Evolutionary conservation across 2,113 vertebrate genomes (phyloP).

Genomic region (Ancistrus triradiatus): DNA sequence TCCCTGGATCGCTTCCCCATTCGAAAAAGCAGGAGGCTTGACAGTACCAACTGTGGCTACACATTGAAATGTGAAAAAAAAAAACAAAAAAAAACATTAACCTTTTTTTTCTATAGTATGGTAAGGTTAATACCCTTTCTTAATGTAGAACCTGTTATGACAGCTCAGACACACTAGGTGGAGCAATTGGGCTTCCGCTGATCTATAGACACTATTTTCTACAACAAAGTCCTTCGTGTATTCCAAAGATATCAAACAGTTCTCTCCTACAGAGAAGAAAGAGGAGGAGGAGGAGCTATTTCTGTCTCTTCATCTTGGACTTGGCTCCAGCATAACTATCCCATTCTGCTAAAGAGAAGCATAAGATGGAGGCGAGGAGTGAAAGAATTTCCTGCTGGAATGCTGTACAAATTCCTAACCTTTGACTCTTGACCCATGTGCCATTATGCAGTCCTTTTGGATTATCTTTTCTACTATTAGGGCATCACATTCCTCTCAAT

Average conservation of each 20-base stretch:
- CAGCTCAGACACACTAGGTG: constrained; percentile 14
- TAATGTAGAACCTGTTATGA: no score
- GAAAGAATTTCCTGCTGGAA: constrained; percentile 46
- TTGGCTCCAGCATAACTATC: constrained; percentile 48
- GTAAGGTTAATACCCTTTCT: no score
- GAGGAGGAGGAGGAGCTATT: constrained; percentile 52
- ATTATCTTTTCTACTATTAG: constrained; percentile 46
- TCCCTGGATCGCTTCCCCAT: constrained; percentile 40
- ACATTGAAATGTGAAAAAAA: constrained; percentile 14
- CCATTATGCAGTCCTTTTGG: constrained; percentile 30
- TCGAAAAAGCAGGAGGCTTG: constrained; percentile 42
- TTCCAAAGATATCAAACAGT: constrained; percentile 14
- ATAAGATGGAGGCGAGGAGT: constrained; percentile 43
- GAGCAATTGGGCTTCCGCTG: constrained; percentile 10
- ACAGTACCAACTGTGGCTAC: constrained; percentile 31
- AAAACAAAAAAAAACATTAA: neutral
- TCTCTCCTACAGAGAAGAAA: constrained; percentile 35
- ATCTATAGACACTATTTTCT: neutral
- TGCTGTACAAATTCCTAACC: constrained; percentile 45
- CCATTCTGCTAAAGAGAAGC: constrained; percentile 34
- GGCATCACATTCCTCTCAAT: constrained; percentile 37
- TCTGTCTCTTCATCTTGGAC: constrained; percentile 51
- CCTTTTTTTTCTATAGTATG: no score
- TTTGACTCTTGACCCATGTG: constrained; percentile 49
- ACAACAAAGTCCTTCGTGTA: neutral